Conservation (phyloP, 2,113 vertebrate genomes). For the rabbit (Oryctolagus cuniculus) region mOryCun1.1 NC_091435.1:163485001-163485500, state of each 20-base stretch:
- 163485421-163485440: background rate
- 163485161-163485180: background rate
- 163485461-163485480: background rate
- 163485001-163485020: background rate
- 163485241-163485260: background rate
- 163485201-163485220: background rate
- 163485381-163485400: background rate
- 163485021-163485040: background rate
- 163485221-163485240: rapidly evolving
- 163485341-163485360: background rate
- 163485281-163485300: no score
- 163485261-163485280: background rate
- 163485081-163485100: background rate
- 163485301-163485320: background rate
- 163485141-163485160: background rate
- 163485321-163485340: background rate
- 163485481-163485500: background rate
- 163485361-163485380: background rate
- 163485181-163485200: background rate
- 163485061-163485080: background rate
- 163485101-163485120: background rate
- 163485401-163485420: background rate
- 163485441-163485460: background rate
- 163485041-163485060: background rate
- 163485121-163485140: background rate